A percentile compares a stretch with the other conserved stretches of the same genome.
phyloP scores from a whole-genome alignment of 2,888 invertebrate genomes.

The Scotopteryx bipunctaria region DNA sequence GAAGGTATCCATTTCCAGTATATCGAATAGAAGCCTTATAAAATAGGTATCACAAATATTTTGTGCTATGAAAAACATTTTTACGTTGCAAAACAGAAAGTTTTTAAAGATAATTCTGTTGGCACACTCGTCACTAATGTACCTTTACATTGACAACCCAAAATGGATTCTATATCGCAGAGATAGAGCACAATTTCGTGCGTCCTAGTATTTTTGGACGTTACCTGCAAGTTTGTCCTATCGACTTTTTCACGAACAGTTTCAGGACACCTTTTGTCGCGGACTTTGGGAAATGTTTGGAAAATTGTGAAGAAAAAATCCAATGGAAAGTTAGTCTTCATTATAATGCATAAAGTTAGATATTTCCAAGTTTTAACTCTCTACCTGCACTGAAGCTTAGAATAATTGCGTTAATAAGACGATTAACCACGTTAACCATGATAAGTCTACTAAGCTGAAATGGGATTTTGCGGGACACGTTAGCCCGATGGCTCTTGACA shows the following conservation, averaged over 20 bases:
- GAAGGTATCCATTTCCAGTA: neutral
- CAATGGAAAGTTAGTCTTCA: conserved; percentile 8
- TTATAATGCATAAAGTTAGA: conserved; percentile 8
- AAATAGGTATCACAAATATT: neutral
- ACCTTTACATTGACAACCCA: conserved; percentile 2
- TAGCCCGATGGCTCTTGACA: too few species aligned
- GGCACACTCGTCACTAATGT: conserved; percentile 30
- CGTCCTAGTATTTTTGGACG: neutral
- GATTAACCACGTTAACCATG: too few species aligned
- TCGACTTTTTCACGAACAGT: conserved; percentile 34
- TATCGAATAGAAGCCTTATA: neutral
- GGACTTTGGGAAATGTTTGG: conserved; percentile 23
- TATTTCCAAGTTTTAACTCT: neutral
- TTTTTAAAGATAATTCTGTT: conserved; percentile 34
- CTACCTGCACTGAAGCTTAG: neutral
- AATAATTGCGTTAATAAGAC: neutral
- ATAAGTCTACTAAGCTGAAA: too few species aligned
- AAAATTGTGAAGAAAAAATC: conserved; percentile 21
- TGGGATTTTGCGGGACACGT: too few species aligned
- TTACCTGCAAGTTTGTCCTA: conserved; percentile 21
- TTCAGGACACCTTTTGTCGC: conserved; percentile 30
- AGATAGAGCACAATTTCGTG: conserved; percentile 3
- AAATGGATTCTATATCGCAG: conserved; percentile 7
- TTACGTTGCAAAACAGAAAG: conserved; percentile 29
- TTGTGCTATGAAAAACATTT: conserved; percentile 20